Conservation (phyloP, 2,113 vertebrate species). For the Herpetotheres cachinnans region DNA sequence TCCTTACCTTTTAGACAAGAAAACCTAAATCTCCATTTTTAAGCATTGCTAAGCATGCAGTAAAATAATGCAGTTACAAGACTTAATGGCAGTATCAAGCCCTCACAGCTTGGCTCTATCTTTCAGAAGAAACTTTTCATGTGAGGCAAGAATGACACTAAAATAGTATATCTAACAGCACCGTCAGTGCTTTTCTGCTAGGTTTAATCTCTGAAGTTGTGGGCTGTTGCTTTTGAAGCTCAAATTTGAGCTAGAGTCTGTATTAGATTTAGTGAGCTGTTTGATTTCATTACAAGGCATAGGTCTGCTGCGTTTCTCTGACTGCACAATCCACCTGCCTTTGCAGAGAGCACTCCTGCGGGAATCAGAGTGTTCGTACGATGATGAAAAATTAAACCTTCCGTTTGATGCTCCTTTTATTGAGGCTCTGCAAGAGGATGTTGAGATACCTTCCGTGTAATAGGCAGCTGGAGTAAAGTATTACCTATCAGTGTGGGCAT, state of each 20-base stretch:
- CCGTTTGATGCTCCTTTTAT: constrained; percentile 11
- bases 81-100: constrained; percentile 21
- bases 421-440: neutral
- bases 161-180: constrained; percentile 34
- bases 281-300: constrained; percentile 39
- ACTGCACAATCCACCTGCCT: constrained; percentile 23
- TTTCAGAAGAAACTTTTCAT: constrained; percentile 30
- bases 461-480: neutral
- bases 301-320: neutral
- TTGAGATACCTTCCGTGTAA: neutral
- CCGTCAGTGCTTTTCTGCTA: constrained; percentile 15
- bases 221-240: constrained; percentile 35
- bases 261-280: constrained; percentile 42
- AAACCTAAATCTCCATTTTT: neutral
- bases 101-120: neutral
- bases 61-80: neutral
- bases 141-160: constrained; percentile 1
- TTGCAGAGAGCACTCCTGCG: neutral
- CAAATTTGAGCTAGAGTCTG: neutral
- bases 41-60: neutral
- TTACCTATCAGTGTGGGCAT: neutral
- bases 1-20: neutral
- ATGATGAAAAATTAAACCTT: constrained; percentile 61
- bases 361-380: neutral
- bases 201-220: constrained; percentile 39